Evolutionary conservation across 1,140 invertebrate genomes (phyloP), one percentile per base, ranked within the genome.

Genomic region (Apocrypta bakeri): DNA sequence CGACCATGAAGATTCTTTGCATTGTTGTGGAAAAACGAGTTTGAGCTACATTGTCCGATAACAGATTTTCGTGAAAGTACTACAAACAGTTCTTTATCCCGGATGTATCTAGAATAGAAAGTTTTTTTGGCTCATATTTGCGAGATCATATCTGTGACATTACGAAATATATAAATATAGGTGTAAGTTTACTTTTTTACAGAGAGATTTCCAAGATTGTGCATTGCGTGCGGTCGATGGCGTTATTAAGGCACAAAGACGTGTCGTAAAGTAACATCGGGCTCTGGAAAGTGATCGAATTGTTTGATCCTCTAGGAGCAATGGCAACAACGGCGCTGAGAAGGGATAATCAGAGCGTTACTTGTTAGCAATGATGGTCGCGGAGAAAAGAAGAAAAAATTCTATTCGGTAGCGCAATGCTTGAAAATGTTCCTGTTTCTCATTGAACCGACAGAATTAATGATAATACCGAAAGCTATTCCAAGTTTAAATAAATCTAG

Each of bases 361-460:
- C 78, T 82, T 40, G 71, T 79, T 84, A 76, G 79, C 80, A 84
- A 61, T 79, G 74, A 24, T 79, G 74, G 72, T 64, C 56, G 83
- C n/a, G 31, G 56, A n/a, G 21, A 17, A 56, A 12, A 42, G 61
- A 63, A 71, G 63, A 83, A 77, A 81, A 78, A 69, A 78, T 72
- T 76, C 68, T 84, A 71, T 56, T 33, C 74, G 68, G 71, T 75
- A 82, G 27, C 1, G 27, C 24, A 12, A 27, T 9, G 27, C 14
- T 68, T 68, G 11, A 17, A 12, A 33, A 42, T 40, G 40, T 72
- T 37, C 69, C 33, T 72, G n/a, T 33, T 72, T 72, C 29, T 21
- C 68, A 25, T 9, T 66, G 12, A 66, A 25, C 63, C 63, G 24
- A 14, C 63, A 8, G 9, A 1, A 27, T 29, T 66, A 24, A 27